Evolutionary conservation across 1,140 invertebrate species (phyloP).

Genomic region (Trachelipus rathkii): DNA sequence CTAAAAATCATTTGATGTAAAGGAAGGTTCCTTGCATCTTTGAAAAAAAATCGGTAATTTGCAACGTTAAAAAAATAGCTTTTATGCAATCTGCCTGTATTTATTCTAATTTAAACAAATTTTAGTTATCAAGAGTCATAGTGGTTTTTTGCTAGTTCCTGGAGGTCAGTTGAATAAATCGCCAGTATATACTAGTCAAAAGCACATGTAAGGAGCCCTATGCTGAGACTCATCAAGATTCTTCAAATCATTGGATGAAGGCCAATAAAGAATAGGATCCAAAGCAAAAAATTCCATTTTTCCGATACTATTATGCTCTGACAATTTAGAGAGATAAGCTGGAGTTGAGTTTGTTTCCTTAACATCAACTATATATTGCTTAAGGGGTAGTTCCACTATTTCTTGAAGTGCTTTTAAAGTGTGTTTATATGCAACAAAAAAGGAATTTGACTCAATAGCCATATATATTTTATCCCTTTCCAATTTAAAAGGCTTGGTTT

Average conservation of each 20-base stretch:
- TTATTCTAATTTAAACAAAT: slow-evolving; percentile 56
- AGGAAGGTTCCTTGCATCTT: slow-evolving; percentile 65
- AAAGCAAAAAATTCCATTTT: neutral
- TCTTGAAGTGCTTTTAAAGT: slow-evolving; percentile 51
- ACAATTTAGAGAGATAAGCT: no score
- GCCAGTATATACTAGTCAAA: slow-evolving; percentile 55
- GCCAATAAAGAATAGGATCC: slow-evolving; percentile 18
- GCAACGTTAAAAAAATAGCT: no score
- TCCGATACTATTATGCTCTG: no score
- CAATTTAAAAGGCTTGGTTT: slow-evolving; percentile 50
- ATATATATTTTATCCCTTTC: slow-evolving; percentile 15
- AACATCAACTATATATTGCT: no score
- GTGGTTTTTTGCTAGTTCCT: slow-evolving; percentile 73
- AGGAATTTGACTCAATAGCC: slow-evolving; percentile 55
- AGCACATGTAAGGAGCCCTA: slow-evolving; percentile 52
- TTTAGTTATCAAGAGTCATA: slow-evolving; percentile 65
- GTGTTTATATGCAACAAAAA: slow-evolving; percentile 55
- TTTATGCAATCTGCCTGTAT: no score
- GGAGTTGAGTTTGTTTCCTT: no score
- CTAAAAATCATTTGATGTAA: slow-evolving; percentile 58
- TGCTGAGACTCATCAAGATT: slow-evolving; percentile 51
- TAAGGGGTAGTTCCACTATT: slow-evolving; percentile 38
- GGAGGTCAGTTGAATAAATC: slow-evolving; percentile 74
- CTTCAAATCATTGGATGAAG: slow-evolving; percentile 12
- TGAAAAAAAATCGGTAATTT: no score